Evolutionary conservation across 2,888 invertebrate genomes (phyloP).

Genomic region (Ennomos fuscantarius): DNA sequence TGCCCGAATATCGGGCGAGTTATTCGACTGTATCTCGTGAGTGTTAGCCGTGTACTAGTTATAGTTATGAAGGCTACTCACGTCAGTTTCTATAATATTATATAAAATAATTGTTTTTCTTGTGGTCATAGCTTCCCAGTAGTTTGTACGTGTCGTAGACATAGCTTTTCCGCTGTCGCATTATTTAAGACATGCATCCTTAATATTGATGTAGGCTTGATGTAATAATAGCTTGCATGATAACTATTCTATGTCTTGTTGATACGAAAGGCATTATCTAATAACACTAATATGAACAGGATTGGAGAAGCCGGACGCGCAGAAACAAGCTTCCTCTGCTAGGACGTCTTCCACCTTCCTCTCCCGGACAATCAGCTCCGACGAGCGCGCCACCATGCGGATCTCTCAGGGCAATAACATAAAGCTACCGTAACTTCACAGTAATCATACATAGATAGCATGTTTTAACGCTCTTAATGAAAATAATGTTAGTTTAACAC

Average conservation of each 20-base stretch:
- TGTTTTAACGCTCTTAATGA: slow-evolving; percentile 5
- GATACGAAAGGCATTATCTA: slow-evolving; percentile 44
- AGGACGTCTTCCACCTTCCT: slow-evolving; percentile 77
- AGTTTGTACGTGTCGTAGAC: no score
- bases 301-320: slow-evolving; percentile 71
- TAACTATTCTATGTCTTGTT: slow-evolving; percentile 1
- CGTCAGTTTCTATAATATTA: no score
- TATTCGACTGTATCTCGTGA: no score
- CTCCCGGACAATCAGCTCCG: slow-evolving; percentile 74
- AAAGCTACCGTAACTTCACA: slow-evolving; percentile 51
- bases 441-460: slow-evolving; percentile 16
- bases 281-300: slow-evolving; percentile 76
- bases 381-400: slow-evolving; percentile 66
- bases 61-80: no score
- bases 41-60: no score
- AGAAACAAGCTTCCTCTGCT: slow-evolving; percentile 70
- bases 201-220: not conserved
- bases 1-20: no score
- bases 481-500: not conserved
- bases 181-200: no score
- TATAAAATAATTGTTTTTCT: no score
- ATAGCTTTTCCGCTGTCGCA: no score
- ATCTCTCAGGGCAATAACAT: slow-evolving; percentile 62
- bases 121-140: no score
- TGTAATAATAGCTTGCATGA: slow-evolving; percentile 7